phyloP scores from a whole-genome alignment of 2,888 invertebrate genomes.

The Ormyrus nitidulus region DNA sequence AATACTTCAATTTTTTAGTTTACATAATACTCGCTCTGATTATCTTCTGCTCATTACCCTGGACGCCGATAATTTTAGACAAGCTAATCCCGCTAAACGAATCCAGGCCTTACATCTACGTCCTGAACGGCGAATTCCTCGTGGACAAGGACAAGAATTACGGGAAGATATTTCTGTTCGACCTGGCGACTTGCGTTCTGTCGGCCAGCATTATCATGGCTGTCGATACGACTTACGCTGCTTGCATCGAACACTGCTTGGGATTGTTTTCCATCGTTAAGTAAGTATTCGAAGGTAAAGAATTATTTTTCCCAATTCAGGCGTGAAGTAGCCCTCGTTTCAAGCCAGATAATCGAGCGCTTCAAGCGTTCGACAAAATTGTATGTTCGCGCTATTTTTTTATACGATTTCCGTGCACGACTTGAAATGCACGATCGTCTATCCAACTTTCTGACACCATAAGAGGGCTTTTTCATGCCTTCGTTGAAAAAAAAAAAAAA shows the following conservation, averaged over 20 bases:
- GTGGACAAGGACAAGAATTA: not conserved
- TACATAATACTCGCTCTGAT: not conserved
- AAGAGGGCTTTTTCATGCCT: too few species aligned
- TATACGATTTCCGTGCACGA: not conserved
- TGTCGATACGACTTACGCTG: constrained; percentile 17
- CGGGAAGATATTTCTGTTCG: constrained; percentile 5
- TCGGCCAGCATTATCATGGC: not conserved
- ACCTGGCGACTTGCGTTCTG: not conserved
- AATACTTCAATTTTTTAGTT: not conserved
- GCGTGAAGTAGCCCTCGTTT: not conserved
- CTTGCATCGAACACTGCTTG: constrained; percentile 17
- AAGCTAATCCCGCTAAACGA: constrained; percentile 8
- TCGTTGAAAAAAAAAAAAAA: too few species aligned
- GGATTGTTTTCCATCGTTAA: constrained; percentile 30
- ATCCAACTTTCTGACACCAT: too few species aligned
- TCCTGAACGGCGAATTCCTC: constrained; percentile 12
- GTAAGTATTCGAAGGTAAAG: constrained; percentile 4
- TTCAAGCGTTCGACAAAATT: not conserved
- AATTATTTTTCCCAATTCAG: not conserved
- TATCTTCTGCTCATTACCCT: not conserved
- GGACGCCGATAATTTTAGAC: constrained; percentile 7
- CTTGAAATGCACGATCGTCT: not conserved
- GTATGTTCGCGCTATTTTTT: not conserved
- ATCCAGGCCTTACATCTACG: constrained; percentile 3
- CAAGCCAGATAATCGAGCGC: not conserved